Evolutionary conservation across 2,113 vertebrate species (phyloP).

Genomic region (Perca fluviatilis): DNA sequence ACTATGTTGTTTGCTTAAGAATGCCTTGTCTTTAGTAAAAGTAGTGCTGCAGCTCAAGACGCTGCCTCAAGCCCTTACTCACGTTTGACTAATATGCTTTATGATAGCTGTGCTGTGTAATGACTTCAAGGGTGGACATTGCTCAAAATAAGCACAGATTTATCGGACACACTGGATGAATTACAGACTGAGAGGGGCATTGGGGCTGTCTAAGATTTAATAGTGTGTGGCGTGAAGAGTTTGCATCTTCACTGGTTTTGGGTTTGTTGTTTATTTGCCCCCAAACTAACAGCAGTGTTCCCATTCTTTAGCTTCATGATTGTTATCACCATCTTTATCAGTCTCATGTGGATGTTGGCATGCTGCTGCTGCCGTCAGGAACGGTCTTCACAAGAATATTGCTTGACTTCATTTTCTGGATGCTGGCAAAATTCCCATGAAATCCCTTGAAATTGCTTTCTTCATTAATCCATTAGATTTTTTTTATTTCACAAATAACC

Average conservation of each 20-base stretch:
- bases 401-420: neutral
- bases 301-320: slow-evolving; percentile 10
- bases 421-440: neutral
- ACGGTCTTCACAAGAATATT: neutral
- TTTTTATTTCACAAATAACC: neutral
- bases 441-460: neutral
- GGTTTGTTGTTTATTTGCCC: neutral
- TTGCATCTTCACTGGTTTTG: neutral
- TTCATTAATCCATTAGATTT: neutral
- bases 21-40: slow-evolving; percentile 8
- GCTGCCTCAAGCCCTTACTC: neutral
- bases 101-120: slow-evolving; percentile 13
- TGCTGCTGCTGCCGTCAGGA: neutral
- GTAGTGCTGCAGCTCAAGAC: neutral
- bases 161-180: slow-evolving; percentile 23
- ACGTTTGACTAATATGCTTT: slow-evolving; percentile 26
- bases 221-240: neutral
- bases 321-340: neutral
- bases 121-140: slow-evolving; percentile 18
- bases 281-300: slow-evolving; percentile 1
- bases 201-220: neutral
- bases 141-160: slow-evolving; percentile 16
- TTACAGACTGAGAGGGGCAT: neutral
- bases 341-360: neutral
- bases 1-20: neutral